Evolutionary conservation across 1,140 invertebrate genomes (phyloP), one percentile per base, ranked within the genome.

Genomic region (Mesaphorura yosii): DNA sequence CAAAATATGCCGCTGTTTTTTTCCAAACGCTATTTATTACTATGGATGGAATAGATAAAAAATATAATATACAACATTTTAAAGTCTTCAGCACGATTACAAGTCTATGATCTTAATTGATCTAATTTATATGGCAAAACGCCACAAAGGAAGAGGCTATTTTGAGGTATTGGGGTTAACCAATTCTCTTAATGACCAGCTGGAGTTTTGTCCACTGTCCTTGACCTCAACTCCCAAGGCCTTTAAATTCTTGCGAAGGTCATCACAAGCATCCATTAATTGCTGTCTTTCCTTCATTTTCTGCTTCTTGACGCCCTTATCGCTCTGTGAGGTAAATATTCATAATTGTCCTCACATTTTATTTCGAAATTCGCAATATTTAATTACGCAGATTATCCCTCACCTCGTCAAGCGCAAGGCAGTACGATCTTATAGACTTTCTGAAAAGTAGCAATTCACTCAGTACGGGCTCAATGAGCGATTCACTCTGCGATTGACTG

Each of bases 241-340:
- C 40, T 73, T 73, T 55, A 88, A 72, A 62, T 79, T 69, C 60
- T 78, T 72, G 51, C 87, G 71, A 2, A 81, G 70, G 29, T 75
- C 66, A 71, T 89, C 86, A 72, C 85, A 88, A 26, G 78, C 73
- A 51, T 67, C 67, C 40, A 89, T 69, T n/a, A 87, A 57, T 72
- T 65, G 80, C 78, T 20, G 42, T 55, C 57, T 60, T 63, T 39
- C 69, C 64, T 39, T 37, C 45, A 53, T 67, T 63, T 26, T 77
- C 59, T 76, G 75, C 67, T 75, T 70, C 66, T 66, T 63, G 80
- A 71, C 7, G 83, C 72, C 19, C 67, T 66, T 51, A 67, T 69
- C 41, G 50, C 27, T 29, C 42, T 38, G 20, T 26, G 40, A 53
- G 28, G 46, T 51, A 14, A 52, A 52, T 31, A 22, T 25, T n/a